Base-by-base conservation (phyloP, 1,140 invertebrate species). In the Eumaeus atala region DNA sequence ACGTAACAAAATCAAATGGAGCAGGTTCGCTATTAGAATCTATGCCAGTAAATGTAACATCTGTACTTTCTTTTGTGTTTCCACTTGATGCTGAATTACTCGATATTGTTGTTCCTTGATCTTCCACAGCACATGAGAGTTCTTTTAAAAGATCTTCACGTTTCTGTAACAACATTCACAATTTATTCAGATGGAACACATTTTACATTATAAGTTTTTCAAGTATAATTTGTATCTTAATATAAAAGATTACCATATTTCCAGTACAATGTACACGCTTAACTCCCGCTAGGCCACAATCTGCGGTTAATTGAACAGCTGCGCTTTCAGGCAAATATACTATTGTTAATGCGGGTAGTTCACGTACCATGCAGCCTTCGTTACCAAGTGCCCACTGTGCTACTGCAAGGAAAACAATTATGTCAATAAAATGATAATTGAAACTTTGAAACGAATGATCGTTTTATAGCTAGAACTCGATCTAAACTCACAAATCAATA, bases 271-370 rank as follows among this genome's bases (percentile, higher is more conserved):
- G 90, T 55, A 93, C 90, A 48, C 90, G 84, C 67, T 92, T 89
- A 28, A 94, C 94, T 37, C 96, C 96, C 81, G 95, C 96, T 34
- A 96, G 87, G 38, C 95, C 95, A 76, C 96, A 93, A 82, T 97
- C 96, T 37, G 95, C 94, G 18, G 95, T 95, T 38, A 97, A 86
- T 67, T 96, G 94, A 37, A 98, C 90, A 34, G 95, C 91, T 17
- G 95, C 90, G 70, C 94, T 92, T 60, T 93, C 92, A 33, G 93
- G 93, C 64, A 93, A 88, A 64, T 92, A 93, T 35, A 92, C 87
- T 42, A 92, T 90, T 9, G 92, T 93, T 49, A 93, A 73, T 14
- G 92, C 92, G 9, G 92, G 92, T 59, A 93, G 77, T 28, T 91
- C 91, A 40, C 90, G 90, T n/a, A 93, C 74, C 66, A 92, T 89